A percentile compares a stretch with the other conserved stretches of the same genome.
phyloP scores from a whole-genome alignment of 2,888 invertebrate species.

The Prionchulus punctatus region DNA sequence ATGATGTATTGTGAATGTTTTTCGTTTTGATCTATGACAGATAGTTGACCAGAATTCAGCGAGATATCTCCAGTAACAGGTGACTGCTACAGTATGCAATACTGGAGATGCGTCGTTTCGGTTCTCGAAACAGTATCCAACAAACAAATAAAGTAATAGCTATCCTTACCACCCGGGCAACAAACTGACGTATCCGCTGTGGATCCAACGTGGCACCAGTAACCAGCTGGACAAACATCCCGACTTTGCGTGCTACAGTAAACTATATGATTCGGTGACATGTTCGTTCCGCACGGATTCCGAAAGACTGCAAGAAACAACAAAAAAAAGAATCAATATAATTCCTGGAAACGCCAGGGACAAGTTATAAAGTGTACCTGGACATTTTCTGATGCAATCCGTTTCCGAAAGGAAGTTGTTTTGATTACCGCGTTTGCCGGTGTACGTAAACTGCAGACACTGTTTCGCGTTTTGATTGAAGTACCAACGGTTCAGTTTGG shows the following conservation, averaged over 20 bases:
- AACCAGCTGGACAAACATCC: constrained; percentile 8
- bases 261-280: constrained; percentile 1
- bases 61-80: no score
- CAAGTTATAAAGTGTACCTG: background rate
- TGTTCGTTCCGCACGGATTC: background rate
- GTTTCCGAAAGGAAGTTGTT: constrained; percentile 14
- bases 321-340: background rate
- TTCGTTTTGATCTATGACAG: no score
- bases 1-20: no score
- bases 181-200: constrained; percentile 6
- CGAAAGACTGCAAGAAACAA: constrained; percentile 5
- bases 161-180: constrained; percentile 7
- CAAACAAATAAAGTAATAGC: no score
- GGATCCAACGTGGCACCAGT: constrained; percentile 10
- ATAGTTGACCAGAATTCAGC: no score
- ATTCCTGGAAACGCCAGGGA: background rate
- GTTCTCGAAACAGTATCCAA: no score
- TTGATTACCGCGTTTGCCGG: constrained; percentile 10
- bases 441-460: constrained; percentile 9
- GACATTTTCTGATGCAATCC: background rate
- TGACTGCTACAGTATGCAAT: no score
- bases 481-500: constrained; percentile 13
- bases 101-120: no score
- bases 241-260: constrained; percentile 4
- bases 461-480: constrained; percentile 8